Conservation (phyloP, 2,113 vertebrate genomes). For the Hippoglossus stenolepis region DNA sequence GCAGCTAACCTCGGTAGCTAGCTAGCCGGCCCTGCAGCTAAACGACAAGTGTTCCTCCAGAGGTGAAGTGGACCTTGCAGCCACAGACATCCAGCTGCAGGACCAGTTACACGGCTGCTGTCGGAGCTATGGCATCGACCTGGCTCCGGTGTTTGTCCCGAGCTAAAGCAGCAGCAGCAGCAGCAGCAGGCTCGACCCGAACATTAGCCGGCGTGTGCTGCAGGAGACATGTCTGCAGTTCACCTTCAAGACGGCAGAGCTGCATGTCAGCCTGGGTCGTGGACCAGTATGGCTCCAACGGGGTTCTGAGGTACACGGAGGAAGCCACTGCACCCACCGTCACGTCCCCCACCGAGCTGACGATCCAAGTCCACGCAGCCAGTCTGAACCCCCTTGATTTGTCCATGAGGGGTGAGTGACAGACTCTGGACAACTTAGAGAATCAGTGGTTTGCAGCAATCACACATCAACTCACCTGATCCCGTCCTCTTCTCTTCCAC, state of each 20-base stretch:
- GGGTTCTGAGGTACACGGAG: constrained; percentile 85
- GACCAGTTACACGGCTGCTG: constrained; percentile 3
- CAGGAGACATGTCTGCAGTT: constrained; percentile 57
- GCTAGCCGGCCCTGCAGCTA: constrained; percentile 6
- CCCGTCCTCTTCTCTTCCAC: constrained; percentile 1
- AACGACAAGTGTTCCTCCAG: not conserved
- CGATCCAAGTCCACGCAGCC: constrained; percentile 90
- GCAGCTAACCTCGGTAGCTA: not conserved
- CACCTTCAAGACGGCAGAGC: constrained; percentile 60
- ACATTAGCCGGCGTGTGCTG: constrained; percentile 40
- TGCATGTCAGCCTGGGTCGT: constrained; percentile 93
- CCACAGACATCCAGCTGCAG: not conserved
- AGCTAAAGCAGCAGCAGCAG: not conserved
- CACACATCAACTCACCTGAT: not conserved
- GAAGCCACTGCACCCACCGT: constrained; percentile 84
- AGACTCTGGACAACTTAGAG: constrained; percentile 1
- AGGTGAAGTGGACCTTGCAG: constrained; percentile 33
- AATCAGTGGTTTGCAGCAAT: not conserved
- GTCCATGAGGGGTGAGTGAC: constrained; percentile 91
- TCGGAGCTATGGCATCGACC: constrained; percentile 42
- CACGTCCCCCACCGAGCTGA: constrained; percentile 87
- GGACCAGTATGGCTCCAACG: constrained; percentile 88
- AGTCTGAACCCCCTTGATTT: constrained; percentile 94
- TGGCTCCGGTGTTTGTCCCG: constrained; percentile 42
- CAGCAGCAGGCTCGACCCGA: constrained; percentile 23